Percentiles rank a stretch among this genome's conserved stretches.
These are phyloP conservation scores for Elymnias hypermnestra DNA, from an alignment of 1,140 invertebrate species.

Conservation along the genomic window DNA sequence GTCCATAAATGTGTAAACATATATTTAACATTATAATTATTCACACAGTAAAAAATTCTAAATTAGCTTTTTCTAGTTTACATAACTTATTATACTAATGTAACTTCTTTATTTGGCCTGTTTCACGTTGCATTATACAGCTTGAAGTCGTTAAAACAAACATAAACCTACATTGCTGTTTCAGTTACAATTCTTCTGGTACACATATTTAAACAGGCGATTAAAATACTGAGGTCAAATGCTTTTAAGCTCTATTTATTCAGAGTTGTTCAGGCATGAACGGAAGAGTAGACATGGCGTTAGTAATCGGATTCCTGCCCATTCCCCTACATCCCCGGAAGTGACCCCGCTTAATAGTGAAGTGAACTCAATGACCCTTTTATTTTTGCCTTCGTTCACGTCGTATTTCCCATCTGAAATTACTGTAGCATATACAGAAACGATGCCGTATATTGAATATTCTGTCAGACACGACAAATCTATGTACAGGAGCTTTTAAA, in stretches of 20 bases:
- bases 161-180: no score
- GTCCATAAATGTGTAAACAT: no score
- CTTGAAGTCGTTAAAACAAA: no score
- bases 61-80: no score
- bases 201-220: background rate
- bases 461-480: no score
- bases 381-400: slow-evolving; percentile 40
- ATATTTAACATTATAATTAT: no score
- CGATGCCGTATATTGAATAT: background rate
- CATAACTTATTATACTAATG: no score
- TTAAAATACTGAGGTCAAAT: slow-evolving; percentile 5
- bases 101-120: no score
- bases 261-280: slow-evolving; percentile 20
- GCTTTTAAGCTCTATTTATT: slow-evolving; percentile 22
- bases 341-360: slow-evolving; percentile 50
- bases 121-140: no score
- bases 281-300: slow-evolving; percentile 36
- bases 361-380: slow-evolving; percentile 47
- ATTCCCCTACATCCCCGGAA: slow-evolving; percentile 46
- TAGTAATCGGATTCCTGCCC: slow-evolving; percentile 48
- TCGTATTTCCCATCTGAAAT: slow-evolving; percentile 35
- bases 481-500: no score
- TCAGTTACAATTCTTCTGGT: no score
- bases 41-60: no score
- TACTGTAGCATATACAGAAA: slow-evolving; percentile 1